Conservation (phyloP, 2,113 vertebrate genomes). For the Cavia aperea region DNA sequence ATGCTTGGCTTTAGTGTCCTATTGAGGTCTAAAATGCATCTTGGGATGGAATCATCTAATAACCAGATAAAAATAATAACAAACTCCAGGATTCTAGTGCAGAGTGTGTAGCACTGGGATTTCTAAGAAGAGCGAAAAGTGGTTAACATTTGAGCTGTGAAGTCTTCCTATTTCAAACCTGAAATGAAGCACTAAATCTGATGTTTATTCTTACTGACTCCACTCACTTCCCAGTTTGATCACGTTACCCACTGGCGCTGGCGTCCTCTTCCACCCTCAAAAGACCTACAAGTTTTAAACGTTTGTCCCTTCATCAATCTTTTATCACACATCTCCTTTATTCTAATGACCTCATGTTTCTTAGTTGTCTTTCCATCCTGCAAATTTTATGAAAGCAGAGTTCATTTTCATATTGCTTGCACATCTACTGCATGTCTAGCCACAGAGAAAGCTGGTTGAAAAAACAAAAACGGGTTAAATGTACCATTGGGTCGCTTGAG, state of each 20-base stretch:
- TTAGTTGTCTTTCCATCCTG: background rate
- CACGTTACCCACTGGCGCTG: background rate
- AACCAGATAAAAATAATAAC: background rate
- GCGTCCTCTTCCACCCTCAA: background rate
- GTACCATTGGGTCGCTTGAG: background rate
- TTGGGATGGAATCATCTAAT: background rate
- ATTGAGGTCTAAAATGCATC: background rate
- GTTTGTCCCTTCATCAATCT: background rate
- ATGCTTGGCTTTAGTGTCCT: background rate
- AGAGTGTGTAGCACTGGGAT: background rate
- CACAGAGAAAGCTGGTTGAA: background rate
- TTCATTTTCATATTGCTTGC: background rate
- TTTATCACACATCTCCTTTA: background rate
- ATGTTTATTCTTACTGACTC: background rate
- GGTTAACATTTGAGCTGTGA: background rate
- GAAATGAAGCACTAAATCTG: background rate
- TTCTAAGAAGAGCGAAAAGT: background rate
- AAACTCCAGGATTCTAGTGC: background rate
- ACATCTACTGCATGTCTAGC: background rate
- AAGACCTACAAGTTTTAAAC: background rate
- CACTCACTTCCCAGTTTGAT: background rate
- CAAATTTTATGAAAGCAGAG: constrained; percentile 5
- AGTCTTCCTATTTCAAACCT: background rate
- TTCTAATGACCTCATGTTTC: background rate
- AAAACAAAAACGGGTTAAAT: background rate